These are phyloP conservation scores for Araneus ventricosus DNA, from an alignment of 1,140 invertebrate species.

Conservation along the genomic window DNA sequence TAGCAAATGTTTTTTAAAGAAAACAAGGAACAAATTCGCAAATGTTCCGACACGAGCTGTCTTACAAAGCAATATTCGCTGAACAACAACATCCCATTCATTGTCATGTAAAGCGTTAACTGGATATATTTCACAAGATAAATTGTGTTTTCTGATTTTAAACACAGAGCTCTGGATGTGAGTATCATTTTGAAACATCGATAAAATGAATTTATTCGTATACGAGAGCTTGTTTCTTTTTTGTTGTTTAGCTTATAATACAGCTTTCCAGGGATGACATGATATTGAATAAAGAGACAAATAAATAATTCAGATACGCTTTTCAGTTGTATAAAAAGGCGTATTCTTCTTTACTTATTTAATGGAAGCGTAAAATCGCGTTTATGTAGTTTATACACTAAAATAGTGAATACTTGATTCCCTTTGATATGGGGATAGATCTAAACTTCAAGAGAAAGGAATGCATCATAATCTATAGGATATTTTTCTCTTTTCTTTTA, in stretches of 20 bases:
- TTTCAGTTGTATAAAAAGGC: neutral
- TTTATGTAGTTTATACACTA: neutral
- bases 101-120: neutral
- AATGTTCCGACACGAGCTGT: too few relatives aligned
- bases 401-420: too few relatives aligned
- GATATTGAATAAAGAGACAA: neutral
- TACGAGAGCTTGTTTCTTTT: neutral
- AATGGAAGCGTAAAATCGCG: neutral
- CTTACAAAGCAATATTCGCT: neutral
- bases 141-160: neutral
- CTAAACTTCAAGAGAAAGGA: too few relatives aligned
- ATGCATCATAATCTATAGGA: too few relatives aligned
- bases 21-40: too few relatives aligned
- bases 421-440: too few relatives aligned
- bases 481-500: too few relatives aligned
- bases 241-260: neutral
- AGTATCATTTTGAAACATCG: neutral
- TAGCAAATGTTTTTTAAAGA: too few relatives aligned
- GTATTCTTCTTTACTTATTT: neutral
- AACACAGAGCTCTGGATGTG: neutral
- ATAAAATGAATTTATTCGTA: neutral
- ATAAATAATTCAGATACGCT: neutral
- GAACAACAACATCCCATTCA: neutral
- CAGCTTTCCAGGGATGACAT: neutral
- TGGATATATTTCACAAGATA: neutral